These are phyloP conservation scores for Yoshiicerus persimilis DNA, from an alignment of 1,140 invertebrate genomes.

Conservation along the genomic window DNA sequence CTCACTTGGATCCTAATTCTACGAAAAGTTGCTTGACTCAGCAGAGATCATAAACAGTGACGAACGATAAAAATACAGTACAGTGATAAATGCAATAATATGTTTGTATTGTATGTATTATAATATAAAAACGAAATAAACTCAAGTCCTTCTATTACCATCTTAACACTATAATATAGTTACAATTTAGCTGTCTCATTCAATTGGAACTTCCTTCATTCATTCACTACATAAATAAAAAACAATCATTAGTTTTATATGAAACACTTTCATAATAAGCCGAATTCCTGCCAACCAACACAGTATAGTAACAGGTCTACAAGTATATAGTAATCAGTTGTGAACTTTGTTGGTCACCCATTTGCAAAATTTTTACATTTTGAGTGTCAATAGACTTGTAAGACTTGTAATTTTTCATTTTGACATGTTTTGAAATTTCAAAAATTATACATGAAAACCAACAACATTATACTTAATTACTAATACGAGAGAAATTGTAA, in stretches of 20 bases:
- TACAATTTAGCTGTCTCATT: background rate
- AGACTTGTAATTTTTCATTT: background rate
- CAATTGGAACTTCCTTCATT: background rate
- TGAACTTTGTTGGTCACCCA: too few relatives aligned
- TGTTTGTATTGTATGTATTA: background rate
- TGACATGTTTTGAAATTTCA: background rate
- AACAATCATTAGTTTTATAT: background rate
- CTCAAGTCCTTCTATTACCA: background rate
- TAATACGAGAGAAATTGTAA: background rate
- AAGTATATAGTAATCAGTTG: background rate
- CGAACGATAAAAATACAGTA: conserved; percentile 20
- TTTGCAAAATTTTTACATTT: too few relatives aligned
- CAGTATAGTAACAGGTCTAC: background rate
- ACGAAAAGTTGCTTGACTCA: conserved; percentile 30
- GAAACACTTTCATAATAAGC: background rate
- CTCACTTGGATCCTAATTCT: conserved; percentile 15
- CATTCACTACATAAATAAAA: background rate
- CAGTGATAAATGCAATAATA: conserved; percentile 16
- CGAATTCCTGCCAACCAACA: background rate
- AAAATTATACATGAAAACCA: background rate
- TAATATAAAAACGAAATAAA: conserved; percentile 10
- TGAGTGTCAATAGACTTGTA: too few relatives aligned
- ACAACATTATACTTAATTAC: background rate
- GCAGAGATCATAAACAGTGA: conserved; percentile 30
- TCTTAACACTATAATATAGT: background rate